A percentile compares a stretch with the other conserved stretches of the same genome.
Conservation (phyloP, 1,140 invertebrate species). For the Drosophila nigromelanica region DNA sequence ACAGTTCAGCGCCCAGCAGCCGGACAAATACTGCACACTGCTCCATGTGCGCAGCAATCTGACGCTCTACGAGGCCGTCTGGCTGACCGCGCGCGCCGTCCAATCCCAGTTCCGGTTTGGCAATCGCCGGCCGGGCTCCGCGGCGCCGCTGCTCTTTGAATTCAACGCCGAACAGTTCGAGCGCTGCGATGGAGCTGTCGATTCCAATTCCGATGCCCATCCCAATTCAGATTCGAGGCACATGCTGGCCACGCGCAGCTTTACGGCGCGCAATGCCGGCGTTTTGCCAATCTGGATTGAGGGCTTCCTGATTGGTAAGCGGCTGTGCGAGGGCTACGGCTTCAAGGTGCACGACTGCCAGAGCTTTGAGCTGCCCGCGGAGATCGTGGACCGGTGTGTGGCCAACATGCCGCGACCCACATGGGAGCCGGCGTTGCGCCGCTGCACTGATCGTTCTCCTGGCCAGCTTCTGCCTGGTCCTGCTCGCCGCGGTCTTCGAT, state of each 20-base stretch:
- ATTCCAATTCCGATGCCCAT: neutral
- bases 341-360: constrained; percentile 94
- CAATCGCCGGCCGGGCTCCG: constrained; percentile 92
- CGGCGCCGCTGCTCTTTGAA: constrained; percentile 91
- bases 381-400: constrained; percentile 90
- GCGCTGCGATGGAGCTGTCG: constrained; percentile 86
- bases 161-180: constrained; percentile 92
- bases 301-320: constrained; percentile 90
- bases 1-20: constrained; percentile 73
- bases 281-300: constrained; percentile 91
- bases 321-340: constrained; percentile 93
- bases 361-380: constrained; percentile 91
- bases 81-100: constrained; percentile 92
- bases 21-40: constrained; percentile 83
- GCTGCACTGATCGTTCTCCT: constrained; percentile 87
- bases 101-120: constrained; percentile 95
- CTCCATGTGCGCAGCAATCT: constrained; percentile 92
- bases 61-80: constrained; percentile 94
- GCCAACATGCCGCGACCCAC: constrained; percentile 89
- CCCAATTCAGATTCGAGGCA: neutral
- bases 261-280: constrained; percentile 95
- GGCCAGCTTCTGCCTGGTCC: constrained; percentile 87
- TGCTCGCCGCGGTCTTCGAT: constrained; percentile 90
- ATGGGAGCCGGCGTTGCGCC: constrained; percentile 91
- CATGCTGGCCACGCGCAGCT: constrained; percentile 87